A percentile compares a stretch with the other conserved stretches of the same genome.
phyloP scores from a whole-genome alignment of 1,140 invertebrate species.

The Tenebrio molitor region DNA sequence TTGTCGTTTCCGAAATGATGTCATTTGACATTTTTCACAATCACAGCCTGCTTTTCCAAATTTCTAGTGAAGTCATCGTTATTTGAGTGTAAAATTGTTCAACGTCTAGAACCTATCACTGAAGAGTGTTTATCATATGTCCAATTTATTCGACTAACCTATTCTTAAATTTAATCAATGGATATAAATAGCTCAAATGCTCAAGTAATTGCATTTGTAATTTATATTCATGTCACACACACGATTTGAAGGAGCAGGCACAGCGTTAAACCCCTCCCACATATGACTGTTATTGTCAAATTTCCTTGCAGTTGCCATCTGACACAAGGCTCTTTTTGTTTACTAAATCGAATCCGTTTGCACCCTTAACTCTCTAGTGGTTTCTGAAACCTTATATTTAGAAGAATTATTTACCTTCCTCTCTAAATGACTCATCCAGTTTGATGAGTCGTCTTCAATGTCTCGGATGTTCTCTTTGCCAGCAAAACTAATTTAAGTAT shows the following conservation, averaged over 20 bases:
- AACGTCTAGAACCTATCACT: slow-evolving; percentile 15
- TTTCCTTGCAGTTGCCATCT: slow-evolving; percentile 37
- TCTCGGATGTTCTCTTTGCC: background rate
- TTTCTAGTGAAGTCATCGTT: slow-evolving; percentile 39
- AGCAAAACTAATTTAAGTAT: no score
- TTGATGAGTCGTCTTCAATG: background rate
- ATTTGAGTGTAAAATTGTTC: slow-evolving; percentile 10
- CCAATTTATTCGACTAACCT: slow-evolving; percentile 31
- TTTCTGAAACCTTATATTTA: slow-evolving; percentile 35
- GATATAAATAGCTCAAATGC: slow-evolving; percentile 42
- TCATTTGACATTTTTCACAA: slow-evolving; percentile 29
- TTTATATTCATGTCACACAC: slow-evolving; percentile 41
- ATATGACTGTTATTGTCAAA: slow-evolving; percentile 32
- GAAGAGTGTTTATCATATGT: slow-evolving; percentile 35
- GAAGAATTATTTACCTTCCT: slow-evolving; percentile 17
- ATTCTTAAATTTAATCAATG: slow-evolving; percentile 45
- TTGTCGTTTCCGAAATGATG: slow-evolving; percentile 25
- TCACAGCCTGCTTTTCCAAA: background rate
- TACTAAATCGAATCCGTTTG: background rate
- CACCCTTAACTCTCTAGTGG: slow-evolving; percentile 30
- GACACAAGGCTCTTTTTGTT: slow-evolving; percentile 6
- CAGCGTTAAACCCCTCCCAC: slow-evolving; percentile 16
- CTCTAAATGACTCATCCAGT: slow-evolving; percentile 16
- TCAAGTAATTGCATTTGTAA: slow-evolving; percentile 41
- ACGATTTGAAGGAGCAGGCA: slow-evolving; percentile 8